Evolutionary conservation across 2,888 invertebrate genomes (phyloP), one percentile per base, ranked within the genome.

Genomic region (Lepas anatifera): DNA sequence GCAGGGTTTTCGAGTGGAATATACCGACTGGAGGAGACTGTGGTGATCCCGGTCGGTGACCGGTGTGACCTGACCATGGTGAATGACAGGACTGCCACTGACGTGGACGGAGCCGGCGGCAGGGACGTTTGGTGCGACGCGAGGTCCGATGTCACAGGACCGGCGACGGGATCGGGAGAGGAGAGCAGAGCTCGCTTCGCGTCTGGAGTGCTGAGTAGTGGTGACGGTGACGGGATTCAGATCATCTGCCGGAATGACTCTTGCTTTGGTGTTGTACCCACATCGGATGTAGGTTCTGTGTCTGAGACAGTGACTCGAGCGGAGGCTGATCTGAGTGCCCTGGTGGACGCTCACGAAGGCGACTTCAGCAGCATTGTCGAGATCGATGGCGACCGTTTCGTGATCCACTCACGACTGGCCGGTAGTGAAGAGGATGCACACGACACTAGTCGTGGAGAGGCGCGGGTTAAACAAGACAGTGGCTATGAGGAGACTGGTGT

Each of bases 321-420:
- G 48, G 25, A n/a, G 18, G n/a, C 48, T 11, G 48, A n/a, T 8
- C 48, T 7, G 1, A n/a, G n/a, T 6, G 3, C n/a, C 6, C 25
- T n/a, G 3, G 22, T 11, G 18, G 41, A 39, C 22, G 50, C n/a
- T n/a, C n/a, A 29, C 35, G 39, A 29, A 18, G n/a, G 25, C 29
- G 43, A 48, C 39, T 63, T n/a, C 41, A 25, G 52, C 18, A 39
- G 58, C n/a, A 37, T 63, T 27, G 22, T 67, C 43, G 46, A 35
- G 67, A 58, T 52, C 22, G 70, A 50, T 16, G 58, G 70, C 41
- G 52, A 63, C 43, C 41, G 37, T 6, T 43, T 43, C 27, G 29
- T 29, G 7, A 63, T 41, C 29, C 25, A n/a, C 22, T 43, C 39
- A 22, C 41, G 63, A 16, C n/a, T 29, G 29, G 63, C 32, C n/a